A percentile compares a stretch with the other conserved stretches of the same genome.
These are phyloP conservation scores for Manis pentadactyla DNA, from an alignment of 2,797 vertebrate genomes.

Conservation along the genomic window DNA sequence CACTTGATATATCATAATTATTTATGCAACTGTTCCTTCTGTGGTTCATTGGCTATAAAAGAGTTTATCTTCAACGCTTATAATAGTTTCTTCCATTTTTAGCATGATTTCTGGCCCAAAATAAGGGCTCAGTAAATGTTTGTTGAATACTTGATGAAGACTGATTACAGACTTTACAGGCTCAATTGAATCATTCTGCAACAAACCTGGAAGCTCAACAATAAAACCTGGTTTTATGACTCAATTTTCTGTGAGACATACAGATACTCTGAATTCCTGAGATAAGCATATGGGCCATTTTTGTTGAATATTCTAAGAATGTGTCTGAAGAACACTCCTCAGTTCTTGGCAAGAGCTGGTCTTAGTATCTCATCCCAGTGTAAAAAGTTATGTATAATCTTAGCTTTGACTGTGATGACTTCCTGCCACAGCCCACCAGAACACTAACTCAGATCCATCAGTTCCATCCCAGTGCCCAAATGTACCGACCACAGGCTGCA, in stretches of 20 bases:
- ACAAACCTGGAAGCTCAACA: not conserved
- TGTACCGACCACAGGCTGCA: not conserved
- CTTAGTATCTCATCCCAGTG: not conserved
- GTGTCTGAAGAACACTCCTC: not conserved
- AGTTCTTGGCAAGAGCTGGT: not conserved
- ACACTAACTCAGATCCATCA: not conserved
- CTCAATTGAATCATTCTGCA: not conserved
- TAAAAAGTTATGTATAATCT: not conserved
- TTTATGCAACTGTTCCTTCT: not conserved
- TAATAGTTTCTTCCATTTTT: not conserved
- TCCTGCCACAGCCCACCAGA: not conserved
- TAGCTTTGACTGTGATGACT: not conserved
- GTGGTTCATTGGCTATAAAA: not conserved
- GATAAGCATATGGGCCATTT: not conserved
- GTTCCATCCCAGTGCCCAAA: not conserved
- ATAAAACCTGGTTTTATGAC: not conserved
- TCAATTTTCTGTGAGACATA: not conserved
- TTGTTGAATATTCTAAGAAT: not conserved
- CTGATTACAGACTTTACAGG: not conserved
- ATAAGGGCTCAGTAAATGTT: not conserved
- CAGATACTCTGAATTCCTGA: not conserved
- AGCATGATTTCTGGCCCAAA: not conserved
- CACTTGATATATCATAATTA: not conserved
- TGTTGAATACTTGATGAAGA: not conserved
- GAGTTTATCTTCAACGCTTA: not conserved